Evolutionary conservation across 2,113 vertebrate genomes (phyloP), one percentile per base, ranked within the genome.

Genomic region (Bubalus kerabau): DNA sequence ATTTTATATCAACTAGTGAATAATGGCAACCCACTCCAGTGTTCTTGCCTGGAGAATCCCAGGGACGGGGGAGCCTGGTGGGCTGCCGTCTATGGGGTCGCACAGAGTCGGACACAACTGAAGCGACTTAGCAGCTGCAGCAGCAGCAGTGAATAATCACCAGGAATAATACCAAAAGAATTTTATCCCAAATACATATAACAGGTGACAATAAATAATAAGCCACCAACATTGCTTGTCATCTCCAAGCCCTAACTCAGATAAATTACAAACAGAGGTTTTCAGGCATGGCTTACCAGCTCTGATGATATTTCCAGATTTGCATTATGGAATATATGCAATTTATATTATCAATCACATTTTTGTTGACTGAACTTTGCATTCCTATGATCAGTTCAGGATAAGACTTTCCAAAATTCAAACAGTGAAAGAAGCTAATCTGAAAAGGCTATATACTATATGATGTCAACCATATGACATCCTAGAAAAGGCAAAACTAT

Each of bases 1-100:
- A n/a, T 96, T 95, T 97, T 94, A 30, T 59, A 97, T 83, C 76
- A 97, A 4, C 78, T 90, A 92, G 26, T 91, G 92, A 98, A 94
- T 9, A 92, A 36, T 23, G 48, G 48, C 48, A 48, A 48, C 48
- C 48, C 48, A 48, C 48, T 48, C 48, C 48, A 48, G 48, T 12
- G 48, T 48, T 48, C 48, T 48, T 11, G 48, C 48, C 48, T 48
- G 48, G 48, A 48, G 48, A 48, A 48, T 48, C 48, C 10, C 48
- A 48, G 48, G 48, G 48, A 48, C 11, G 48, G 48, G 48, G 48
- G 48, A 48, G 48, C 48, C 48, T 48, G 48, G 48, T 48, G 48
- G 48, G 48, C 48, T 48, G 48, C 48, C 48, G 2, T 48, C 48
- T 48, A 48, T 48, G 48, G 48, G 48, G 48, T 48, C 11, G 46